These are phyloP conservation scores for Hyperoodon ampullatus DNA, from an alignment of 2,113 vertebrate genomes.

Conservation along the genomic window DNA sequence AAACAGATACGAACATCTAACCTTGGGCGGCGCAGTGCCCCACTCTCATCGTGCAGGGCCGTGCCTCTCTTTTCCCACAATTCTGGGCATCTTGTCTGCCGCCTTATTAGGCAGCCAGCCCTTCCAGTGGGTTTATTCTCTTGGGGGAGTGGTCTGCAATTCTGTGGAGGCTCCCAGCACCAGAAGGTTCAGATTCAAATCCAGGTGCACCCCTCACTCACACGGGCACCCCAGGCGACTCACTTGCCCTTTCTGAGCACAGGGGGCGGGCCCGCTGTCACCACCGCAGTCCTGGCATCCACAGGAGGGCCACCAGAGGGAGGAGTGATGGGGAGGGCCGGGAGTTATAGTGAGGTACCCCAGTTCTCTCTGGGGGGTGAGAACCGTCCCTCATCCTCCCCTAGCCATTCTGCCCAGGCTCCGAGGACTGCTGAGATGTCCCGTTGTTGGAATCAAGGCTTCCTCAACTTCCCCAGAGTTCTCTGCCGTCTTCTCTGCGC, in stretches of 20 bases:
- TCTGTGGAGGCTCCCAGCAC: neutral
- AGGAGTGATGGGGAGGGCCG: rapidly evolving
- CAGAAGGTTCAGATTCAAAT: neutral
- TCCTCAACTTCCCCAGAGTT: neutral
- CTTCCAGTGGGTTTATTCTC: neutral
- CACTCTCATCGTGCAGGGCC: rapidly evolving
- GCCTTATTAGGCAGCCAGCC: neutral
- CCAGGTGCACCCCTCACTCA: neutral
- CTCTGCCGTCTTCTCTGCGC: neutral
- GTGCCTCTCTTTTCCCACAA: neutral
- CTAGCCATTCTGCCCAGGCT: neutral
- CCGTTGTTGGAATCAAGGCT: neutral
- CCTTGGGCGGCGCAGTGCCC: rapidly evolving
- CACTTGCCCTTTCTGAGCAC: neutral
- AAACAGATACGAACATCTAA: neutral
- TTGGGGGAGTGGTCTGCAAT: neutral
- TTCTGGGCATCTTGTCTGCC: neutral
- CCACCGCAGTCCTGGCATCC: too few relatives aligned
- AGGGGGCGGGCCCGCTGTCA: neutral
- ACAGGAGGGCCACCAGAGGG: rapidly evolving
- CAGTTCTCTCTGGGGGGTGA: too few relatives aligned
- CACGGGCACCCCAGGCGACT: neutral
- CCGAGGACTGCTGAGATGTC: neutral
- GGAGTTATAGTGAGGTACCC: neutral
- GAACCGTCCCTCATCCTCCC: too few relatives aligned